A percentile compares a stretch with the other conserved stretches of the same genome.
Conservation (phyloP, 1,140 invertebrate species). For the Pseudomyrmex cubaensis region DNA sequence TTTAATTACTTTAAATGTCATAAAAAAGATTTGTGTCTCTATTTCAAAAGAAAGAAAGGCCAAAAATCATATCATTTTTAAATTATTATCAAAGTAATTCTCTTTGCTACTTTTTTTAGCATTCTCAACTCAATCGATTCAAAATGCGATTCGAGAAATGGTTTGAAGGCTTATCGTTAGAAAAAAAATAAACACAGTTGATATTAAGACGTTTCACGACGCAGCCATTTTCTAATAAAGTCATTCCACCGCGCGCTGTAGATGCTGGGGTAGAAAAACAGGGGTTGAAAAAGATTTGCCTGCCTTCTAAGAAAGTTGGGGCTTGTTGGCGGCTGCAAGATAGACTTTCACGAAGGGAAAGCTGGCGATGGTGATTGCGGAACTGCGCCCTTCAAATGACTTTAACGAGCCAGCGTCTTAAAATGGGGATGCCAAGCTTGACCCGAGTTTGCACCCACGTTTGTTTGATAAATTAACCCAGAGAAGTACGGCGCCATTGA, state of each 20-base stretch:
- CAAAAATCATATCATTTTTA: constrained; percentile 36
- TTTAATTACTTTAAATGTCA: constrained; percentile 68
- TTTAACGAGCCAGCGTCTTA: constrained; percentile 79
- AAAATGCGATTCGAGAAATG: neutral
- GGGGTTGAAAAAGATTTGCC: constrained; percentile 81
- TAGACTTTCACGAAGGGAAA: constrained; percentile 61
- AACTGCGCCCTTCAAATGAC: constrained; percentile 76
- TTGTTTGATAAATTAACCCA: constrained; percentile 81
- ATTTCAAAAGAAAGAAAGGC: neutral
- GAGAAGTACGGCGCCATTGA: constrained; percentile 69
- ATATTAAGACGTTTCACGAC: constrained; percentile 82
- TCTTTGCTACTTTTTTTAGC: neutral
- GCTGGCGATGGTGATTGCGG: constrained; percentile 57
- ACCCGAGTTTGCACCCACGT: constrained; percentile 71
- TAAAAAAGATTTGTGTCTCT: neutral
- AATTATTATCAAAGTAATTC: constrained; percentile 25
- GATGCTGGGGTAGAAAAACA: constrained; percentile 75
- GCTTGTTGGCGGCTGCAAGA: constrained; percentile 43
- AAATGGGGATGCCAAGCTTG: constrained; percentile 76
- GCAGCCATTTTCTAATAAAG: constrained; percentile 84
- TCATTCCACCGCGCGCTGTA: constrained; percentile 73
- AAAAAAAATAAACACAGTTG: constrained; percentile 24
- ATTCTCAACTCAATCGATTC: neutral
- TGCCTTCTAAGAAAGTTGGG: constrained; percentile 73
- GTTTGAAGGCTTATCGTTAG: neutral